Conservation (phyloP, 2,888 invertebrate species). For the Hirtodrosophila histrioides region DNA sequence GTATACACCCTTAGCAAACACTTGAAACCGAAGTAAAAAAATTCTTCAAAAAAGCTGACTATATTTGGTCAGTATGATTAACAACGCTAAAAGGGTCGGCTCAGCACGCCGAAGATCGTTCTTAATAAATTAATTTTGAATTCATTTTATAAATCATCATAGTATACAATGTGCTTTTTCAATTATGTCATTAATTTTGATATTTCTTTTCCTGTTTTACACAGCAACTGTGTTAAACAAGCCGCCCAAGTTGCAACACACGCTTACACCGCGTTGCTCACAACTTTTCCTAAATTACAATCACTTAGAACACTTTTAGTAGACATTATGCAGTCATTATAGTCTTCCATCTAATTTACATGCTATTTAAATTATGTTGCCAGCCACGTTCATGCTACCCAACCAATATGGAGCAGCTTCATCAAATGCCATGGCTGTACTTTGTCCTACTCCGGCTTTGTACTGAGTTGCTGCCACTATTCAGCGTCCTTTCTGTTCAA, state of each 20-base stretch:
- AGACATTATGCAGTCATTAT: constrained; percentile 79
- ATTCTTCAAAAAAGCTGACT: too few species aligned
- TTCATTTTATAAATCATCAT: too few species aligned
- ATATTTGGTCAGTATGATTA: too few species aligned
- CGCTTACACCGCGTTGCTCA: constrained; percentile 12
- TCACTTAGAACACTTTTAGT: constrained; percentile 78
- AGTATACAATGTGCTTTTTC: too few species aligned
- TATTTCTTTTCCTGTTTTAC: constrained; percentile 11
- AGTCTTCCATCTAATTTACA: constrained; percentile 80
- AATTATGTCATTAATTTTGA: too few species aligned
- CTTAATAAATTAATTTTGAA: too few species aligned
- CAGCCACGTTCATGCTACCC: constrained; percentile 25
- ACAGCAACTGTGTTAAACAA: constrained; percentile 27
- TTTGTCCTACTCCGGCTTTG: constrained; percentile 30
- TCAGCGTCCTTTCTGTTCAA: constrained; percentile 51
- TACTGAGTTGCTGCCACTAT: constrained; percentile 48
- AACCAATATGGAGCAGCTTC: constrained; percentile 71
- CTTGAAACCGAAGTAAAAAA: too few species aligned
- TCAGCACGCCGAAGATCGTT: too few species aligned
- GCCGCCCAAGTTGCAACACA: constrained; percentile 23
- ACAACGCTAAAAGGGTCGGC: too few species aligned
- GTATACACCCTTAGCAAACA: too few species aligned
- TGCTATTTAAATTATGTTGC: constrained; percentile 79
- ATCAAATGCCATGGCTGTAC: constrained; percentile 59
- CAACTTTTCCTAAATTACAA: constrained; percentile 76